Base-by-base conservation (phyloP, 2,113 vertebrate genomes). In the Elanus axillaris region DNA sequence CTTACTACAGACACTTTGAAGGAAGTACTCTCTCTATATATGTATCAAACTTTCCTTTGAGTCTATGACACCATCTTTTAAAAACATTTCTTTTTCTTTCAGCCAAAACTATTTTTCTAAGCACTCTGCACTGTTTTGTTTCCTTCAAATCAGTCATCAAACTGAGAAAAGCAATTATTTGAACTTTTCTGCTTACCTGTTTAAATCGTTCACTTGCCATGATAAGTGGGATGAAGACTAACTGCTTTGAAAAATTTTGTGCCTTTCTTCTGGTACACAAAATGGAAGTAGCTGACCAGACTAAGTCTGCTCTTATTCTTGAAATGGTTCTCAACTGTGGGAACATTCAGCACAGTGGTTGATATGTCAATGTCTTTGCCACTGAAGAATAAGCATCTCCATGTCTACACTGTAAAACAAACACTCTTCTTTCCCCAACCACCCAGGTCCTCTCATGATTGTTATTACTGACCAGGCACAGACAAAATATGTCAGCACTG, bases 351-450 rank as follows among this genome's bases (percentile, higher is more conserved):
- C 40, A 77, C 20, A 34, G 10, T 66, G 34, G 26, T 58, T 77
- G 45, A 34, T 32, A 14, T 60, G 47, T 67, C 56, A 47, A 15
- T 31, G 32, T 36, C 32, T 94, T 86, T 91, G 45, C 32, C 50
- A 79, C 34, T 42, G 38, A 69, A 81, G 68, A 84, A 34, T 47
- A 84, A 86, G 77, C 29, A 34, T 43, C 29, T 94, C 38, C 20
- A 19, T 68, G 50, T n/a, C 68, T 56, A 53, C 12, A 8, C 13
- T 45, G 36, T 74, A 71, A 91, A 86, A 48, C 14, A 69, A 74
- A 47, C 11, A 29, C 7, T 50, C 1, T 66, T 8, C 12, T 8
- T 77, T 17, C 19, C 10, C 1, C 64, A 75, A 0, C 4, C 4
- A 6, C 38, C 12, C 26, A 58, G 16, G 22, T 59, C 7, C 8